Base-by-base conservation (phyloP, 1,140 invertebrate genomes). In the Camponotus floridanus region DNA sequence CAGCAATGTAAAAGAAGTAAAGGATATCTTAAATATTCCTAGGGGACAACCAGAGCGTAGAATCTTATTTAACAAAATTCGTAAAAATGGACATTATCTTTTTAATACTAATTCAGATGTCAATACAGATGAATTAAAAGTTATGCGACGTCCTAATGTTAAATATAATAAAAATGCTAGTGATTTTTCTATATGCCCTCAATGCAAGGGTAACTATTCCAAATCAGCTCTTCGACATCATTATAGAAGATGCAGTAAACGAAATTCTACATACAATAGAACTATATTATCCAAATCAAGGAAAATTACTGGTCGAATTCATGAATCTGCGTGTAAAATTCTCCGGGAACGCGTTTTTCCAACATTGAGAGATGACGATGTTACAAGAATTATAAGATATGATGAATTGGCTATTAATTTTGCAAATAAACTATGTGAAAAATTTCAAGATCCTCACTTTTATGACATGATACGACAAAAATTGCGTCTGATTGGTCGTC, bases 341-440 rank as follows among this genome's bases (percentile, higher is more conserved):
- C 45, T 68, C 3, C 39, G 65, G 26, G 9, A 68, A 26, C 39
- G 65, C 4, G 64, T 68, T 45, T 68, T 68, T 21, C 65, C 65
- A 4, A 68, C 65, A 45, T 21, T 68, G 21, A 68, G 13, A 21
- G 39, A 68, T 45, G 65, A 68, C 21, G 13, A 3, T 45, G 39
- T 68, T 26, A 21, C 65, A 1, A 42, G 39, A 68, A 11, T 68
- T 26, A 68, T 68, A 42, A 68, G 65, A 48, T 71, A 71, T 51
- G 45, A 71, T 15, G 26, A 71, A 73, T 55, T 73, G 31, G 70
- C 9, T 18, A 55, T 73, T 55, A 9, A 73, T 33, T 55, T 5
- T 18, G 68, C 21, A 31, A 71, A 71, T 2, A 71, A 71, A 51
- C 1, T 71, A n/a, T 71, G 68, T 71, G 26, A 73, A 73, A 73